Evolutionary conservation across 2,113 vertebrate genomes (phyloP).

Genomic region (Octodon degus): DNA sequence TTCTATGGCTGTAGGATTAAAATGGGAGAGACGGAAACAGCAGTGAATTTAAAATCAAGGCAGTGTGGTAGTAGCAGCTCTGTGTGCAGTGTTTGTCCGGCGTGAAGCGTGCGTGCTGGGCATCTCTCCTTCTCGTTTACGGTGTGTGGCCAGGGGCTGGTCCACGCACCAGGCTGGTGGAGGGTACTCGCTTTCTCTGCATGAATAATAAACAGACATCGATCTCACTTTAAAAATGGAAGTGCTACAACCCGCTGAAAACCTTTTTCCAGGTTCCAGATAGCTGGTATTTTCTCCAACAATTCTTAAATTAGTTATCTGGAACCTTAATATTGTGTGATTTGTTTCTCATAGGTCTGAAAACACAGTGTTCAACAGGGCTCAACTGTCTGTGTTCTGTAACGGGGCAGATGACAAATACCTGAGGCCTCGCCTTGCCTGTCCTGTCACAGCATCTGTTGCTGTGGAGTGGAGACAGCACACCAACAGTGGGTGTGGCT

Average conservation of each 20-base stretch:
- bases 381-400: background rate
- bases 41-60: conserved; percentile 31
- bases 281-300: conserved; percentile 9
- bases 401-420: background rate
- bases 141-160: background rate
- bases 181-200: background rate
- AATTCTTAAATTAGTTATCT: conserved; percentile 34
- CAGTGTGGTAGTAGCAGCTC: background rate
- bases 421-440: background rate
- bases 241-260: background rate
- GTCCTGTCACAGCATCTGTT: background rate
- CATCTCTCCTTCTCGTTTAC: background rate
- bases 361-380: background rate
- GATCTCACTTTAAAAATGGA: conserved; percentile 46
- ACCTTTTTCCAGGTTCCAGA: background rate
- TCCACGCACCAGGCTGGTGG: background rate
- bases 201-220: background rate
- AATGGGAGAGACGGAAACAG: background rate
- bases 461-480: background rate
- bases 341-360: background rate
- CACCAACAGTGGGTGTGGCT: background rate
- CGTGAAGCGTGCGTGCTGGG: background rate
- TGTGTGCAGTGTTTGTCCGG: background rate
- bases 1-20: conserved; percentile 1
- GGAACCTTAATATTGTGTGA: background rate